phyloP scores from a whole-genome alignment of 2,797 vertebrate genomes.

The Enoplosus armatus region DNA sequence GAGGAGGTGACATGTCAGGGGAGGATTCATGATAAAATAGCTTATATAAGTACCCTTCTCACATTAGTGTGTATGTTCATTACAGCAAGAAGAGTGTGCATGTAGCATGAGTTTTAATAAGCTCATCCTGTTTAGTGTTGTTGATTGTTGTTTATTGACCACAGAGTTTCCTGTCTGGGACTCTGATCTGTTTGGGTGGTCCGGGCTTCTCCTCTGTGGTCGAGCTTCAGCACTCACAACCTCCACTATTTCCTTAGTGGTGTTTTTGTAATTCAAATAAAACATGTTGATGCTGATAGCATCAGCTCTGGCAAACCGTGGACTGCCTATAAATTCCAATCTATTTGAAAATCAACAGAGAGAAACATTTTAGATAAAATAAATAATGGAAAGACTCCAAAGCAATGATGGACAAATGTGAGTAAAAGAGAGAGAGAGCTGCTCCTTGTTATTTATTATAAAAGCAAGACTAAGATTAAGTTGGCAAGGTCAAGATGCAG shows the following conservation, averaged over 20 bases:
- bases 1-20: neutral
- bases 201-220: conserved; percentile 68
- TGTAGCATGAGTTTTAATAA: conserved; percentile 26
- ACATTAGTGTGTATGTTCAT: conserved; percentile 8
- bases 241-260: conserved; percentile 35
- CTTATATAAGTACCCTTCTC: neutral
- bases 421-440: neutral
- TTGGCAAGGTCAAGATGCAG: conserved; percentile 17
- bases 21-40: conserved; percentile 5
- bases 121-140: conserved; percentile 43
- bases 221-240: conserved; percentile 38
- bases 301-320: conserved; percentile 11
- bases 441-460: conserved; percentile 16
- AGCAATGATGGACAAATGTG: neutral
- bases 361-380: conserved; percentile 14
- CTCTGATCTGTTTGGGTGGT: conserved; percentile 80
- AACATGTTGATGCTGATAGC: conserved; percentile 39
- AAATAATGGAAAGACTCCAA: conserved; percentile 22
- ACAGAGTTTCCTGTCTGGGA: conserved; percentile 39
- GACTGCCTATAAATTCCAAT: conserved; percentile 21
- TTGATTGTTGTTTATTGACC: conserved; percentile 57
- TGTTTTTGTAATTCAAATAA: conserved; percentile 45
- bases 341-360: neutral
- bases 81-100: neutral
- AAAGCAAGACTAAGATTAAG: conserved; percentile 15